These are phyloP conservation scores for Saccopteryx leptura DNA, from an alignment of 2,113 vertebrate species.

Conservation along the genomic window DNA sequence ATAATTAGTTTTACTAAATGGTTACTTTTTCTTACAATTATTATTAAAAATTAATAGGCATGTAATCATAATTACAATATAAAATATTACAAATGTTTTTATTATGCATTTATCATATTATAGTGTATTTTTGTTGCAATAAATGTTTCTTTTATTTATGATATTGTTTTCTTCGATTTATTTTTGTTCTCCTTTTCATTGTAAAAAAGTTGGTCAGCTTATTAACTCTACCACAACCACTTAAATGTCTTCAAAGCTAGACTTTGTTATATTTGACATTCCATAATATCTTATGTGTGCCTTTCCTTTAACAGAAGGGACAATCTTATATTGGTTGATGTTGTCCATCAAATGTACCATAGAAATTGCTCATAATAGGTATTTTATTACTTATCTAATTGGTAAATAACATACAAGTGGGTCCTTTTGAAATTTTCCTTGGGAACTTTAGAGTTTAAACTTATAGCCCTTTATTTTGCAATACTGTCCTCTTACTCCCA, in stretches of 20 bases:
- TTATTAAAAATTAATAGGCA: no score
- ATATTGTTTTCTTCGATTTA: no score
- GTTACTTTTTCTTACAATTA: no score
- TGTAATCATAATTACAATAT: no score
- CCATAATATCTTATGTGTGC: background rate
- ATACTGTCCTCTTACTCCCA: background rate
- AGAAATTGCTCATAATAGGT: background rate
- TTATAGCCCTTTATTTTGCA: background rate
- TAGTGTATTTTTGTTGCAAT: no score
- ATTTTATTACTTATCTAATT: background rate
- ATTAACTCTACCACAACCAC: background rate
- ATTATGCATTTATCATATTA: no score
- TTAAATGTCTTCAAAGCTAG: conserved; percentile 10
- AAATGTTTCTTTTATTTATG: no score
- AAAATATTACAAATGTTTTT: no score
- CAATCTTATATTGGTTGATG: background rate
- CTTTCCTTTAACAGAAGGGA: background rate
- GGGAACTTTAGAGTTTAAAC: background rate
- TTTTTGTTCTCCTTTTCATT: no score
- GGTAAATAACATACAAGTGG: background rate
- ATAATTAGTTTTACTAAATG: no score
- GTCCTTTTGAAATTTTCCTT: conserved; percentile 18
- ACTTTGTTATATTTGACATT: conserved; percentile 3
- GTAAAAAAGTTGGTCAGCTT: no score
- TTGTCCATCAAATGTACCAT: background rate